Evolutionary conservation across 2,797 vertebrate genomes (phyloP), one percentile per base, ranked within the genome.

Genomic region (Ceryle rudis): DNA sequence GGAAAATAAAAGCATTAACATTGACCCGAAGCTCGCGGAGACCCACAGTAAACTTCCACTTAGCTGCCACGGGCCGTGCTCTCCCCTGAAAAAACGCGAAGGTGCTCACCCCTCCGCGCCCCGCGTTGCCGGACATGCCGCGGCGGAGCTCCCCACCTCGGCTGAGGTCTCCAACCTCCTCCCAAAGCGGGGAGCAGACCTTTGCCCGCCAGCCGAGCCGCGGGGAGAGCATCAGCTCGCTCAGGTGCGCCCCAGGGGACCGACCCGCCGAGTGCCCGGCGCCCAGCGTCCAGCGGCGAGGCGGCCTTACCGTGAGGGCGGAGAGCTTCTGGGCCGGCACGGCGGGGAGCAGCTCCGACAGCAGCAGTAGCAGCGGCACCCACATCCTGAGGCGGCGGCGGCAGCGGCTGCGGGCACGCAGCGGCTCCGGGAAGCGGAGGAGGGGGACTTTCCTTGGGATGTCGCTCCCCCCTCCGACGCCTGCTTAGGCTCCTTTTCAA

Each of bases 261-360:
- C 21, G 33, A 37, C 42, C 51, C 51, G 49, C 52, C 17, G 18
- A 28, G 31, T 6, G 9, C 29, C 26, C 25, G 15, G 23, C 39
- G 37, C 47, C 71, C 74, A 5, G 44, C 14, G 15, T 19, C 49
- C 26, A 28, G 49, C 26, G 26, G 62, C 55, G 21, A n/a, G 78
- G 37, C 23, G 10, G 29, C 67, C 96, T 85, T 97, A 98, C 98
- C 98, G 97, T 98, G 65, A 98, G 98, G 26, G 98, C 98, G 5
- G 98, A 98, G 89, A 98, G 97, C 87, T 97, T 98, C 96, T 98
- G 98, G 26, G 97, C 97, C 67, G 97, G 95, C 88, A 94, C 97
- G 28, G 67, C 95, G 28, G 93, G 94, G 23, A 97, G 95, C 91
- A 98, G 93, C 93, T 91, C 97, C 14, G 93, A 96, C 92, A 98